phyloP scores from a whole-genome alignment of 2,797 vertebrate species.

The Cottoperca gobio region DNA sequence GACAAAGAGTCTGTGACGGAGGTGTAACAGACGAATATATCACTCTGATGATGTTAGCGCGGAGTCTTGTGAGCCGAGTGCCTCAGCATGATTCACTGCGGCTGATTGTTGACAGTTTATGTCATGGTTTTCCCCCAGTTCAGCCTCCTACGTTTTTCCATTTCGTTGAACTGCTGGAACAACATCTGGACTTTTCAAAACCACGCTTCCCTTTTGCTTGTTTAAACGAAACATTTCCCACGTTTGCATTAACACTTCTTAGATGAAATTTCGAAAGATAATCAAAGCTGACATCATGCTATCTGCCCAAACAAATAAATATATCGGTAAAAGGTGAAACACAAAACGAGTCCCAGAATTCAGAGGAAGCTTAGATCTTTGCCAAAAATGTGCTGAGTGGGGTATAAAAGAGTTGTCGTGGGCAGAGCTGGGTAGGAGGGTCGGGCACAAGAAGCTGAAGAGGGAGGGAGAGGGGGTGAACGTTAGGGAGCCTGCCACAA shows the following conservation, averaged over 20 bases:
- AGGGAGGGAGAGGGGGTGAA: conserved; percentile 37
- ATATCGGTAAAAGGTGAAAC: neutral
- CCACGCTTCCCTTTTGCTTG: conserved; percentile 30
- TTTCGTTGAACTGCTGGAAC: conserved; percentile 54
- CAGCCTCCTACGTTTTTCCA: conserved; percentile 69
- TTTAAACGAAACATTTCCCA: conserved; percentile 67
- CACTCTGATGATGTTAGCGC: conserved; percentile 54
- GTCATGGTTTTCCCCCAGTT: conserved; percentile 79
- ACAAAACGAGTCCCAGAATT: conserved; percentile 27
- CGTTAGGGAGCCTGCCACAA: conserved; percentile 49
- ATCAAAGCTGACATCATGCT: conserved; percentile 23
- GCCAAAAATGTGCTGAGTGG: conserved; percentile 76
- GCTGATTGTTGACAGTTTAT: conserved; percentile 75
- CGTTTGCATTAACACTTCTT: conserved; percentile 15
- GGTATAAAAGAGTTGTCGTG: conserved; percentile 65
- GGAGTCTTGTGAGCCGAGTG: conserved; percentile 43
- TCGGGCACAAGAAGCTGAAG: conserved; percentile 60
- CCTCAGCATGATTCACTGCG: conserved; percentile 77
- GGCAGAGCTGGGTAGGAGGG: conserved; percentile 74
- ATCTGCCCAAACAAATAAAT: neutral
- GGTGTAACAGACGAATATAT: conserved; percentile 52
- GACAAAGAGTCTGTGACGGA: conserved; percentile 41
- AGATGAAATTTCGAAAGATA: conserved; percentile 6
- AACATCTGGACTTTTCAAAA: conserved; percentile 70
- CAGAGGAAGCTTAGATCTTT: conserved; percentile 40